Conservation (phyloP, 1,140 invertebrate genomes). For the Coelopa frigida region DNA sequence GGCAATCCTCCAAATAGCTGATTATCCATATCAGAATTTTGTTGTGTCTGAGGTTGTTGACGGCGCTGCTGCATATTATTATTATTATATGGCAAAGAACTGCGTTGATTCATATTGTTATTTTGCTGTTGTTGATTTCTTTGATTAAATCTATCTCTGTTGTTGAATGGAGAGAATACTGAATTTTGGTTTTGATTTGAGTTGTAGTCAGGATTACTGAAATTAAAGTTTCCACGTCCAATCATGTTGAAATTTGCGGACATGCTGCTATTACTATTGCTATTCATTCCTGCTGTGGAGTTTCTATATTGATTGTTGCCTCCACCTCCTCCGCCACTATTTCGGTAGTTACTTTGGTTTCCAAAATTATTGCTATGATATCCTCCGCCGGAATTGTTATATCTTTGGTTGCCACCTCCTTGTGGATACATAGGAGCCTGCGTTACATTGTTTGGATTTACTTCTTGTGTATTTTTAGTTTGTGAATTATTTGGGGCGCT, state of each 20-base stretch:
- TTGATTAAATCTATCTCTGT: conserved; percentile 34
- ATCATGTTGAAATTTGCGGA: conserved; percentile 10
- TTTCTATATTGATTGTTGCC: conserved; percentile 23
- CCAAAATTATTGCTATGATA: conserved; percentile 46
- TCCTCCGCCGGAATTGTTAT: conserved; percentile 45
- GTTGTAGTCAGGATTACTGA: conserved; percentile 21
- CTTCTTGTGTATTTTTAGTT: background rate
- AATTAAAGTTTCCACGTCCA: conserved; percentile 16
- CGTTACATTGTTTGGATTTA: conserved; percentile 39
- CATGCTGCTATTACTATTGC: background rate
- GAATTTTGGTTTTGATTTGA: conserved; percentile 18
- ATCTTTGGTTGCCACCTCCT: conserved; percentile 43
- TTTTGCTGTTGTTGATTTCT: conserved; percentile 19
- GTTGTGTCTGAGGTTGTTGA: conserved; percentile 16
- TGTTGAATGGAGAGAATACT: conserved; percentile 33
- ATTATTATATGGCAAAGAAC: conserved; percentile 13
- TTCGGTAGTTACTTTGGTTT: conserved; percentile 36
- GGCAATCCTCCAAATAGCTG: conserved; percentile 10
- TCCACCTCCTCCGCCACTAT: conserved; percentile 40
- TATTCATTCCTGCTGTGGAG: conserved; percentile 14
- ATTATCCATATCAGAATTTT: background rate
- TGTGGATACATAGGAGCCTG: conserved; percentile 58
- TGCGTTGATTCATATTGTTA: conserved; percentile 12
- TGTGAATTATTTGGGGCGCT: background rate
- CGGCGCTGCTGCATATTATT: conserved; percentile 31